Evolutionary conservation across 1,140 invertebrate species (phyloP).

Genomic region (Apis cerana): DNA sequence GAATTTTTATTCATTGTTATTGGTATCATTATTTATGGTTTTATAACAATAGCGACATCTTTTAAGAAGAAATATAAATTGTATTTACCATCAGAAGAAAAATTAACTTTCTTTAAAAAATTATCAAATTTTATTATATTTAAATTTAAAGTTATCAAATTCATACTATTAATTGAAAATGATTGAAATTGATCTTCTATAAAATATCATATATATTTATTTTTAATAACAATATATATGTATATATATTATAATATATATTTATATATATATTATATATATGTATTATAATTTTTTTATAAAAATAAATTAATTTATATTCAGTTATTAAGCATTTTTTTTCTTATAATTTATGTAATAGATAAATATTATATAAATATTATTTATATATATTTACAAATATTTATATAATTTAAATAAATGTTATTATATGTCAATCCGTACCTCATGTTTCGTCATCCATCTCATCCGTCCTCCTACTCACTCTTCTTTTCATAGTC

Average conservation of each 20-base stretch:
- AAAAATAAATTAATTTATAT: neutral
- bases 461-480: constrained; percentile 46
- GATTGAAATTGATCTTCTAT: too few species aligned
- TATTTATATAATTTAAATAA: neutral
- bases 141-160: neutral
- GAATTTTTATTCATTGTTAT: neutral
- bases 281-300: too few species aligned
- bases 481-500: neutral
- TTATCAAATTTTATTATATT: too few species aligned
- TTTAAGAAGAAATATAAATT: neutral
- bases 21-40: neutral
- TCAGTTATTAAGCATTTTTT: neutral
- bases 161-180: too few species aligned
- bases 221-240: neutral
- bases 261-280: too few species aligned
- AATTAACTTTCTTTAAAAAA: neutral
- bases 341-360: neutral
- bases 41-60: neutral
- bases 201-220: neutral
- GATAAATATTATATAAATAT: neutral
- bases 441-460: constrained; percentile 57
- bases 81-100: neutral
- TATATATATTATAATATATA: too few species aligned
- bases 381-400: neutral
- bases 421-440: constrained; percentile 46